phyloP scores from a whole-genome alignment of 2,113 vertebrate species.

The Bufo bufo region DNA sequence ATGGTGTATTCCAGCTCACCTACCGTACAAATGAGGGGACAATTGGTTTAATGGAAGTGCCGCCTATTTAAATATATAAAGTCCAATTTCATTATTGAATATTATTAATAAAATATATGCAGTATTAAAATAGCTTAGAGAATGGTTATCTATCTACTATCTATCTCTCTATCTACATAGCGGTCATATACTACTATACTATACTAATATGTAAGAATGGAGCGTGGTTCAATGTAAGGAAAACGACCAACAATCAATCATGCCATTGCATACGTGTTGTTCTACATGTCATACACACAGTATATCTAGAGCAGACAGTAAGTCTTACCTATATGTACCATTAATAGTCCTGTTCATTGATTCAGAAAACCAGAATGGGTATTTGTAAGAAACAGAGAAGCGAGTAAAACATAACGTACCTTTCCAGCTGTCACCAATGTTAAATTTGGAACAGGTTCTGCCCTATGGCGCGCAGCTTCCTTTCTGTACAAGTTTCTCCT shows the following conservation, averaged over 20 bases:
- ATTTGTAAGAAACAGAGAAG: constrained; percentile 32
- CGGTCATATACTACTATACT: too few species aligned
- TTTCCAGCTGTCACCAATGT: constrained; percentile 43
- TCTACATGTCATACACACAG: neutral
- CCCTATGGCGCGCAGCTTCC: constrained; percentile 43
- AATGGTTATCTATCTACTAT: too few species aligned
- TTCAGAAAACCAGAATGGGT: neutral
- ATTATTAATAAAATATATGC: too few species aligned
- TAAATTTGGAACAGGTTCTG: constrained; percentile 34
- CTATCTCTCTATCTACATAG: too few species aligned
- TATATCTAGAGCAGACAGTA: neutral
- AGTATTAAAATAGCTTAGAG: too few species aligned
- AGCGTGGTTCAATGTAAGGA: neutral
- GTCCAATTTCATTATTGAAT: too few species aligned
- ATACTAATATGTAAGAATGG: neutral
- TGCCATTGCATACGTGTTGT: neutral
- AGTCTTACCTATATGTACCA: neutral
- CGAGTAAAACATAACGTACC: constrained; percentile 49
- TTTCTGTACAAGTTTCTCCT: constrained; percentile 53
- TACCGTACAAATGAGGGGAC: too few species aligned
- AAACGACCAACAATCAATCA: neutral
- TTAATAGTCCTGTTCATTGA: neutral
- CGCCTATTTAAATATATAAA: too few species aligned
- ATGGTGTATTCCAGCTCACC: too few species aligned
- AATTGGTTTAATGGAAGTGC: too few species aligned